Conservation (phyloP, 2,797 vertebrate species). For the Chelmon rostratus region DNA sequence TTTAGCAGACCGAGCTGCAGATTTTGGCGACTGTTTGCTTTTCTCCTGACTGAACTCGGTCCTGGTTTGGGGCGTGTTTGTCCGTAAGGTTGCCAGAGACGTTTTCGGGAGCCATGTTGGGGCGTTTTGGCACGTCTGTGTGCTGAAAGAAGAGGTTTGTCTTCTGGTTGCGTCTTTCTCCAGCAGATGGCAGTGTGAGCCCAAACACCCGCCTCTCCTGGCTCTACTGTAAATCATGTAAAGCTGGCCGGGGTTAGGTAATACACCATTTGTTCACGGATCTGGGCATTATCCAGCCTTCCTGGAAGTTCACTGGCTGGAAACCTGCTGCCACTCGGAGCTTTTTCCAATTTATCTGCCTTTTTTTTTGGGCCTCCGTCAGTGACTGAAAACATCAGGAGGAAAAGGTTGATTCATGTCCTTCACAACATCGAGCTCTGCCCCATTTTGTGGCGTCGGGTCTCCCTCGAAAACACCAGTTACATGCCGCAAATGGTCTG, state of each 20-base stretch:
- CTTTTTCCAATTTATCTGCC: neutral
- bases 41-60: fast-evolving
- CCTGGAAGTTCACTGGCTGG: conserved; percentile 60
- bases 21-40: fast-evolving
- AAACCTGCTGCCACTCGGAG: conserved; percentile 1
- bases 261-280: conserved; percentile 70
- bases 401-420: conserved; percentile 30
- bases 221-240: conserved; percentile 72
- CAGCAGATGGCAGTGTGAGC: conserved; percentile 70
- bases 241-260: conserved; percentile 65
- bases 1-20: neutral
- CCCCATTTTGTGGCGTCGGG: conserved; percentile 62
- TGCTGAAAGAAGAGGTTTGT: neutral
- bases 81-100: neutral
- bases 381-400: conserved; percentile 11
- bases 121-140: conserved; percentile 42
- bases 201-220: conserved; percentile 3
- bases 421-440: conserved; percentile 11
- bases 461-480: conserved; percentile 57
- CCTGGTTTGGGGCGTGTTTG: neutral
- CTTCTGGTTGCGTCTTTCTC: neutral
- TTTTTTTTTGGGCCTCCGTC: neutral
- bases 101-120: conserved; percentile 53
- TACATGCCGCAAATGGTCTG: conserved; percentile 54
- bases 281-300: conserved; percentile 62